phyloP scores from a whole-genome alignment of 2,888 invertebrate genomes.

The Aromia moschata region DNA sequence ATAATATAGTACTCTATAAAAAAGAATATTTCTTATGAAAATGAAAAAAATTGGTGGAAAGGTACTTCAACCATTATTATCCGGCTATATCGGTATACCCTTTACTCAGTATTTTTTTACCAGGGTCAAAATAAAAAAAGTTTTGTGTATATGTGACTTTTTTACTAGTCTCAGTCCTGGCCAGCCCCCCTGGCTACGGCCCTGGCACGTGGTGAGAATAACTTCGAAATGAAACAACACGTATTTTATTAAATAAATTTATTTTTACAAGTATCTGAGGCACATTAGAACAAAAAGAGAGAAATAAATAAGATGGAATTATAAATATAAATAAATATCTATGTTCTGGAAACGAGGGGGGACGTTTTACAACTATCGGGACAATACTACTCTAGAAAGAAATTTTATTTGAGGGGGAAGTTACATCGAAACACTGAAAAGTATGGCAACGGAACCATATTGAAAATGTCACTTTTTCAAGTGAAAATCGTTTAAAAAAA shows the following conservation, averaged over 20 bases:
- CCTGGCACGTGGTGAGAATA: too few species aligned
- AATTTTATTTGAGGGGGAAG: constrained; percentile 22
- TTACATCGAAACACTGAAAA: constrained; percentile 30
- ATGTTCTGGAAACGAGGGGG: constrained; percentile 26
- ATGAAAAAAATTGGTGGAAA: too few species aligned
- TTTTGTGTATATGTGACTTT: too few species aligned
- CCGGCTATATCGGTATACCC: too few species aligned
- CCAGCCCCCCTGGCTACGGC: too few species aligned
- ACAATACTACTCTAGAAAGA: constrained; percentile 37
- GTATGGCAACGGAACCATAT: constrained; percentile 21
- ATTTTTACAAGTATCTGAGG: constrained; percentile 50
- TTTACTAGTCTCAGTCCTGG: too few species aligned
- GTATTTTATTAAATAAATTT: constrained; percentile 48
- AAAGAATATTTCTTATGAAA: too few species aligned
- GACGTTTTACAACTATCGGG: constrained; percentile 37
- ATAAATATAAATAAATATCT: constrained; percentile 39
- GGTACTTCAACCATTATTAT: too few species aligned
- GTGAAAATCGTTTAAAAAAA: constrained; percentile 25
- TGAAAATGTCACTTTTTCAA: constrained; percentile 14
- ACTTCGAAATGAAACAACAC: constrained; percentile 23
- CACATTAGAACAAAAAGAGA: constrained; percentile 52
- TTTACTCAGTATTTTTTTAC: too few species aligned
- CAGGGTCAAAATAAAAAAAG: too few species aligned
- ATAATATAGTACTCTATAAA: too few species aligned
- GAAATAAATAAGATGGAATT: constrained; percentile 48